Evolutionary conservation across 1,140 invertebrate genomes (phyloP), one percentile per base, ranked within the genome.

Genomic region (Agraylea sexmaculata): DNA sequence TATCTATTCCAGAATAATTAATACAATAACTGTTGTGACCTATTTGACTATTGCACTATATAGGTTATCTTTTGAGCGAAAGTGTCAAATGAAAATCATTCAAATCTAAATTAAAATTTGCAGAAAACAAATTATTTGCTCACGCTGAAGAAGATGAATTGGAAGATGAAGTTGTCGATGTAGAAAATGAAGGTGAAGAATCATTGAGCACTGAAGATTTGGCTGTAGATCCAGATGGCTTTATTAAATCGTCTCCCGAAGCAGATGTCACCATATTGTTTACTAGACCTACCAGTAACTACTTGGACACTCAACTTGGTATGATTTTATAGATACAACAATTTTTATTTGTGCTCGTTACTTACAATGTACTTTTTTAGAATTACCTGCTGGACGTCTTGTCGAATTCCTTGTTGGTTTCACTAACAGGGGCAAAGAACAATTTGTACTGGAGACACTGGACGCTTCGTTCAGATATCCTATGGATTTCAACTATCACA

Each of bases 401-500:
- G 89, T 95, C 2, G 89, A 96, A 62, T 90, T 98, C 56, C 69
- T 99, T 2, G 87, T 99, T 50, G 93, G 94, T 25, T 96, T 99
- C 59, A 80, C 77, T 11, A 99, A 99, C 66, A 92, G 89, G 59
- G 95, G 93, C 23, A 72, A 81, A 43, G 72, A 79, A 50, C 88
- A 95, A 49, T 95, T 97, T 54, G 66, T 87, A 10, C 73, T 99
- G 6, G 92, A 98, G 57, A 82, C 80, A 2, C 70, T 97, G 53
- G 94, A 98, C 56, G 92, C 93, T 1, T 96, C 94, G 0, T 95
- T 99, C 75, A 78, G 94, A 53, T 99, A 98, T 57, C 91, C 94
- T 13, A 89, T 96, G 80, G 95, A 99, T 62, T 98, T 91, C 67
- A 91, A 81, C 49, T 99, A 93, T 60, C 88, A 92, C 58, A 94